These are phyloP conservation scores for Drosophila parvula DNA, from an alignment of 1,140 invertebrate genomes.

Conservation along the genomic window DNA sequence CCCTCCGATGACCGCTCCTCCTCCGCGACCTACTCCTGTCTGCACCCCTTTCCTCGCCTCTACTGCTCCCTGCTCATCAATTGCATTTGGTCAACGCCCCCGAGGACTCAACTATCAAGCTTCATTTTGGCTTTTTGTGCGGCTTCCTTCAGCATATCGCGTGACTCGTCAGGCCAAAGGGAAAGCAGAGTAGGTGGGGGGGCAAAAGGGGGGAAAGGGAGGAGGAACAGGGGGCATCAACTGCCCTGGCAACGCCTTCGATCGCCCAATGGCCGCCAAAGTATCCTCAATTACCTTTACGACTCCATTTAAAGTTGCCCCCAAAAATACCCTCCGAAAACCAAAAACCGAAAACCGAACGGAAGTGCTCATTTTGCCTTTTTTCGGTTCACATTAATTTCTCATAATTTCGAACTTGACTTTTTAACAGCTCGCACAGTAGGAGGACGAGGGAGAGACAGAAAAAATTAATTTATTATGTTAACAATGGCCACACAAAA, in stretches of 20 bases:
- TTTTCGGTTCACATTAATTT: conserved; percentile 39
- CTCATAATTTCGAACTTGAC: conserved; percentile 58
- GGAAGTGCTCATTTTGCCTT: conserved; percentile 48
- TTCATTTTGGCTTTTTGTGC: conserved; percentile 46
- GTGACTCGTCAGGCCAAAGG: conserved; percentile 54
- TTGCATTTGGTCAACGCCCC: conserved; percentile 74
- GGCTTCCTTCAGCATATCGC: conserved; percentile 60
- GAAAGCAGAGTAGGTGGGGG: neutral
- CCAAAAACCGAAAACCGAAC: conserved; percentile 32
- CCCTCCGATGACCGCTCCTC: conserved; percentile 6
- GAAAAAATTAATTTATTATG: conserved; percentile 78
- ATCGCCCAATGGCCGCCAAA: conserved; percentile 63
- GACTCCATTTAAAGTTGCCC: conserved; percentile 51
- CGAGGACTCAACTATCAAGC: conserved; percentile 21
- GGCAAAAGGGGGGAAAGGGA: neutral
- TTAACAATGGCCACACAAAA: conserved; percentile 68
- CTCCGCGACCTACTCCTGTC: neutral
- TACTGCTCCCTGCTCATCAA: conserved; percentile 40
- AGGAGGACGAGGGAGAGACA: neutral
- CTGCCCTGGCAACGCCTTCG: conserved; percentile 57
- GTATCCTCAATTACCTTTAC: conserved; percentile 67
- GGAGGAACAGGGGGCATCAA: neutral
- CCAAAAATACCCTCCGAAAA: neutral
- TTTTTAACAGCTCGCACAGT: conserved; percentile 44
- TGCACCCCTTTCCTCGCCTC: conserved; percentile 17